A percentile compares a stretch with the other conserved stretches of the same genome.
Conservation (phyloP, 1,140 invertebrate species). For the Drosophila mayri region DNA sequence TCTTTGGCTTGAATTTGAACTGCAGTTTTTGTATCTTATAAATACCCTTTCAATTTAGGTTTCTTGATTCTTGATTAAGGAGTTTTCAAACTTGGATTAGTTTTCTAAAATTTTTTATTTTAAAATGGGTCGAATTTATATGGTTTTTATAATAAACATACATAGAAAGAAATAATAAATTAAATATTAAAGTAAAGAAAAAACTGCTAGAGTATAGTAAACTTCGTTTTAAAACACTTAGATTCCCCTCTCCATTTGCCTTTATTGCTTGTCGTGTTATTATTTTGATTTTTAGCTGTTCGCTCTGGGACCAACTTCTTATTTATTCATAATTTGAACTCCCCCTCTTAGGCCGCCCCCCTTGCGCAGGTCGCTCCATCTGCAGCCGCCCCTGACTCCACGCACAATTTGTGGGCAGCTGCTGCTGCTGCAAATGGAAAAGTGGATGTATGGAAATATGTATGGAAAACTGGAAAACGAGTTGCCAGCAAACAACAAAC, state of each 20-base stretch:
- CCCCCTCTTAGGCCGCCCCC: slow-evolving; percentile 19
- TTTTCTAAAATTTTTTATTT: not conserved
- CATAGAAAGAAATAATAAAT: not conserved
- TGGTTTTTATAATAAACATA: no score
- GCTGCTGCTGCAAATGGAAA: slow-evolving; percentile 50
- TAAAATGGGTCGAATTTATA: not conserved
- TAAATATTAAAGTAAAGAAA: not conserved
- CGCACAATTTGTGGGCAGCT: slow-evolving; percentile 79
- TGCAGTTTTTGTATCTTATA: slow-evolving; percentile 31
- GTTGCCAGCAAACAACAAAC: slow-evolving; percentile 33
- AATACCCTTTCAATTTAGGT: not conserved
- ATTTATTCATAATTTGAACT: slow-evolving; percentile 81
- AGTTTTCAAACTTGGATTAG: not conserved
- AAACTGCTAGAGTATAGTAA: slow-evolving; percentile 2
- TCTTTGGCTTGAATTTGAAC: slow-evolving; percentile 38
- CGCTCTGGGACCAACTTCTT: slow-evolving; percentile 46
- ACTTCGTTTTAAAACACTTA: not conserved
- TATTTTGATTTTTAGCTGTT: slow-evolving; percentile 68
- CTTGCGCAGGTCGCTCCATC: not conserved
- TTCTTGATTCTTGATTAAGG: no score
- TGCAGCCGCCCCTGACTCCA: slow-evolving; percentile 14
- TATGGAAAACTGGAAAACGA: slow-evolving; percentile 49
- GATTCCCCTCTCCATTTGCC: slow-evolving; percentile 24
- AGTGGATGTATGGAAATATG: slow-evolving; percentile 41
- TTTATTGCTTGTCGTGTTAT: slow-evolving; percentile 60